Evolutionary conservation across 2,797 vertebrate genomes (phyloP), one percentile per base, ranked within the genome.

Genomic region (Spinibarbus caldwelli): DNA sequence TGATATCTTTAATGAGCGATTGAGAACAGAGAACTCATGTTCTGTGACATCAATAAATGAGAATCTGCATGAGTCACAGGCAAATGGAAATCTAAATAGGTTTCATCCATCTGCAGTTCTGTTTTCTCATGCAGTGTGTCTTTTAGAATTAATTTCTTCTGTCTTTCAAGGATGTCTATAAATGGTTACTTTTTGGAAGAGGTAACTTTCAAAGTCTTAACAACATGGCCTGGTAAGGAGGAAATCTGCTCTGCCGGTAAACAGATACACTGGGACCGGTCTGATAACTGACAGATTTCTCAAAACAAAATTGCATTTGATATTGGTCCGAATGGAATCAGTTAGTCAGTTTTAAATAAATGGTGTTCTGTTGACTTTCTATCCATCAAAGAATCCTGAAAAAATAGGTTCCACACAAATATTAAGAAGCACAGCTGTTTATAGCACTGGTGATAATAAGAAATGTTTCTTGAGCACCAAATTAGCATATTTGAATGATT

Each of bases 141-240:
- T 92, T 84, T 91, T 90, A 93, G 87, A 93, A 91, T 92, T 89
- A 87, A 91, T 89, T 87, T 88, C 36, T 82, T 89, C 90, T 91
- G 89, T 77, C 9, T 21, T 57, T 41, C 26, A 1, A 45, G 34
- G 49, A 68, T 54, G 62, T 43, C 73, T 84, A 84, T 78, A 68
- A 84, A 84, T 78, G 62, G 73, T 17, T 41, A n/a, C 9, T 57
- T 29, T 67, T 78, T 23, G 26, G 36, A 78, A 59, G 8, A 1
- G 7, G 23, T 26, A 52, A 23, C n/a, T 47, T 45, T 15, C 15
- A 29, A 54, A 36, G 21, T 54, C 19, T 54, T 54, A 7, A 54
- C 21, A 76, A 15, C 49, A 76, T 6, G 72, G 21, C 47, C 31
- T 49, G 19, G 10, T 19, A 45, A 29, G 3, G n/a, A 72, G 41